These are phyloP conservation scores for Monochamus saltuarius DNA, from an alignment of 1,140 invertebrate genomes.

Conservation along the genomic window DNA sequence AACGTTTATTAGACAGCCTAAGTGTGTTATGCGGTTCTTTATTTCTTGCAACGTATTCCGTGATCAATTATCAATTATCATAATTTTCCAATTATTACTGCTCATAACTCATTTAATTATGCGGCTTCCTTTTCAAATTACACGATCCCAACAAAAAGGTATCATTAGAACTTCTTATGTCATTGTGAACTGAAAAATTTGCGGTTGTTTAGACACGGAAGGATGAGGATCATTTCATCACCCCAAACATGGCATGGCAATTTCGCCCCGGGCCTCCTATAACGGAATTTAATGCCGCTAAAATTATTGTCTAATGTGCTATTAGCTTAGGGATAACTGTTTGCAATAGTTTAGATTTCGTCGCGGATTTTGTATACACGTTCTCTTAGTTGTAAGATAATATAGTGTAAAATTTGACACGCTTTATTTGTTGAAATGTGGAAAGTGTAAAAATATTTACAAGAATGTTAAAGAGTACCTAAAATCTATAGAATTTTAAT, in stretches of 20 bases:
- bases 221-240: constrained; percentile 17
- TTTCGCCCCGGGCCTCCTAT: no score
- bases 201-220: constrained; percentile 21
- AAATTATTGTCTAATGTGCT: background rate
- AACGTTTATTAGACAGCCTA: no score
- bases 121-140: constrained; percentile 23
- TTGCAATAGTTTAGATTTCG: background rate
- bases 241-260: no score
- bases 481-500: no score
- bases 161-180: constrained; percentile 24
- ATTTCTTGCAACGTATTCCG: background rate
- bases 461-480: no score
- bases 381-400: no score
- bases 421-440: no score
- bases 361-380: background rate
- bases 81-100: constrained; percentile 19
- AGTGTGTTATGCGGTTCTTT: no score
- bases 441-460: no score
- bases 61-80: constrained; percentile 24
- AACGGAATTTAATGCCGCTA: background rate
- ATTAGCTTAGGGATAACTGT: background rate
- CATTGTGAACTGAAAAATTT: constrained; percentile 21
- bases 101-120: constrained; percentile 25
- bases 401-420: no score
- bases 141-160: constrained; percentile 20